Evolutionary conservation across 2,113 vertebrate species (phyloP).

Genomic region (Mobula birostris): DNA sequence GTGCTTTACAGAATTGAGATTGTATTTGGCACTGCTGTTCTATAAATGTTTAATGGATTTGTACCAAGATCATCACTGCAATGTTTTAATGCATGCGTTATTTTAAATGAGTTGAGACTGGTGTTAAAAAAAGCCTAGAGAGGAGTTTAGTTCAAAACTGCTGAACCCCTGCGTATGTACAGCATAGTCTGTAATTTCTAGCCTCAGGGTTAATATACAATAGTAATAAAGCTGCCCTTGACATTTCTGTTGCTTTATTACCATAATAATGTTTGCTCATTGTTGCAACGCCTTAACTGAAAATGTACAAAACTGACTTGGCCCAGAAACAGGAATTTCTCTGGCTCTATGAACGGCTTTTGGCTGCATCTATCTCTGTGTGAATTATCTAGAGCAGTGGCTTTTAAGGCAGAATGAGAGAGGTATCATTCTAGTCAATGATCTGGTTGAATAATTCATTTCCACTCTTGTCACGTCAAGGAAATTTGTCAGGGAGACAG

Average conservation of each 20-base stretch:
- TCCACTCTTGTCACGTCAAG: background rate
- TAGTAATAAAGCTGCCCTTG: slow-evolving; percentile 28
- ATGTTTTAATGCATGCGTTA: background rate
- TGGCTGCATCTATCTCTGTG: background rate
- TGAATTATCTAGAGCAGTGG: background rate
- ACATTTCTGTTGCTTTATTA: slow-evolving; percentile 22
- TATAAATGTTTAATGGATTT: background rate
- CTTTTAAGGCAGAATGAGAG: background rate
- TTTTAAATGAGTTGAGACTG: background rate
- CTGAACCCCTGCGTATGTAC: background rate
- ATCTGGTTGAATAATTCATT: background rate
- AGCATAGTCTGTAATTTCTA: background rate
- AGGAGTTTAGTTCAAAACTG: background rate
- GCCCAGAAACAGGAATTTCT: slow-evolving; percentile 10
- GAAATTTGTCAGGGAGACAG: background rate
- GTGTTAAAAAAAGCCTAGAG: slow-evolving; percentile 15
- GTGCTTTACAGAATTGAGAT: background rate
- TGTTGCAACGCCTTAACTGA: background rate
- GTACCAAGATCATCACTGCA: background rate
- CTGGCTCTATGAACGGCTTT: background rate
- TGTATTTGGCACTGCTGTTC: background rate
- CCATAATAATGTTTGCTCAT: slow-evolving; percentile 11
- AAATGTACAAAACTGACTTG: background rate
- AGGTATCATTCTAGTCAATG: no score
- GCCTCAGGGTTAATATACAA: background rate